Evolutionary conservation across 2,797 vertebrate species (phyloP), one percentile per base, ranked within the genome.

Genomic region (Phalloptychus januarius): DNA sequence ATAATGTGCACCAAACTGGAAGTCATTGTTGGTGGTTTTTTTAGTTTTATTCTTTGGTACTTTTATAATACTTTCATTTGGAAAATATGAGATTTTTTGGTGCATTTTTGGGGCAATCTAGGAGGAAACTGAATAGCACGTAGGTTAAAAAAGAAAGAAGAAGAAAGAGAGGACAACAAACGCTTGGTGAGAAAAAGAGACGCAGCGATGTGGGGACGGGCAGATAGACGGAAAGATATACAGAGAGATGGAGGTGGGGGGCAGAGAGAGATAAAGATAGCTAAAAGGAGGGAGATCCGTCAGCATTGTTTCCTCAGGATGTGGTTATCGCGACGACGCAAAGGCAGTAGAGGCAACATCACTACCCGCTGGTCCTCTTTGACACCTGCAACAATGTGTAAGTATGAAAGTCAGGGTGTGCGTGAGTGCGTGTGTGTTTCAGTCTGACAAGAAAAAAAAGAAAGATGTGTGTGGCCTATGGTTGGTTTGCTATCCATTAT

Each of bases 291-390:
- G 93, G 93, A 94, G 94, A 95, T 93, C 92, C 92, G 89, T 93
- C 93, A 94, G 85, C 85, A 82, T 92, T 91, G 93, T 93, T 95
- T 94, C 94, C 94, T 94, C 94, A 95, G 94, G 94, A 95, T 95
- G 94, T 95, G 94, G 94, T 95, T 92, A 94, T 88, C 93, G 89
- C 91, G 91, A 91, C 92, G 85, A 93, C 88, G 72, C 88, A 87
- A 87, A 91, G 86, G 81, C 88, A 89, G 86, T 71, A 81, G 79
- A 86, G 82, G 86, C 82, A 90, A 83, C 90, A 93, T 92, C 91
- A 93, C 90, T 86, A 89, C 85, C 81, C 82, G 74, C 88, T 81
- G 87, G 88, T 91, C 89, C 81, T 76, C 65, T 89, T 81, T 92
- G 88, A 93, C 94, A 95, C 94, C 94, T 95, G 93, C 90, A 72